These are phyloP conservation scores for Manacus vitellinus DNA, from an alignment of 2,113 vertebrate species.

Conservation along the genomic window DNA sequence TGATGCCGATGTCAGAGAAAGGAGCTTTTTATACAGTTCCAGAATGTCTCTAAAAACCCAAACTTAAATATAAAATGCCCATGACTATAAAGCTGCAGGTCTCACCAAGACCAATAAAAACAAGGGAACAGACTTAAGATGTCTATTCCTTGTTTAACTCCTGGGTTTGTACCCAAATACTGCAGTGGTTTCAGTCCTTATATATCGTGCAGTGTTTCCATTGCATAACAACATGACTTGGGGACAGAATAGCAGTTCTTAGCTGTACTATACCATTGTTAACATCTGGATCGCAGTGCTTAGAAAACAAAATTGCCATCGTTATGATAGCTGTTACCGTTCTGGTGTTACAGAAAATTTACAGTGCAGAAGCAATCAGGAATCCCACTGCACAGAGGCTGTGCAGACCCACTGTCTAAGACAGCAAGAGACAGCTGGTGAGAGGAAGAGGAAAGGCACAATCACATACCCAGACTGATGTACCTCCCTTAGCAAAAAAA, in stretches of 20 bases:
- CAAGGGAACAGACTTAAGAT: not conserved
- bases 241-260: not conserved
- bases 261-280: not conserved
- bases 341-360: not conserved
- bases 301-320: not conserved
- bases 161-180: not conserved
- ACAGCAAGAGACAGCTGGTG: not conserved
- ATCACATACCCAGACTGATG: not conserved
- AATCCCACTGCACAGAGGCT: not conserved
- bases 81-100: not conserved
- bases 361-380: not conserved
- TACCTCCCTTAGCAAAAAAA: not conserved
- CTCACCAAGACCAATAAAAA: not conserved
- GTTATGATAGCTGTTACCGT: not conserved
- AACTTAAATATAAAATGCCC: constrained; percentile 59
- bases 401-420: not conserved
- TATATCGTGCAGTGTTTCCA: not conserved
- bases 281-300: constrained; percentile 21
- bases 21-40: constrained; percentile 57
- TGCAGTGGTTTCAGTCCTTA: not conserved
- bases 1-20: constrained; percentile 56
- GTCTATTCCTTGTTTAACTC: not conserved
- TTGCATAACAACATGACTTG: not conserved
- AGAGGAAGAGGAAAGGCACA: not conserved
- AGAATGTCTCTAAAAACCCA: constrained; percentile 44